Evolutionary conservation across 1,140 invertebrate genomes (phyloP), one percentile per base, ranked within the genome.

Genomic region (Drosophila carrolli): DNA sequence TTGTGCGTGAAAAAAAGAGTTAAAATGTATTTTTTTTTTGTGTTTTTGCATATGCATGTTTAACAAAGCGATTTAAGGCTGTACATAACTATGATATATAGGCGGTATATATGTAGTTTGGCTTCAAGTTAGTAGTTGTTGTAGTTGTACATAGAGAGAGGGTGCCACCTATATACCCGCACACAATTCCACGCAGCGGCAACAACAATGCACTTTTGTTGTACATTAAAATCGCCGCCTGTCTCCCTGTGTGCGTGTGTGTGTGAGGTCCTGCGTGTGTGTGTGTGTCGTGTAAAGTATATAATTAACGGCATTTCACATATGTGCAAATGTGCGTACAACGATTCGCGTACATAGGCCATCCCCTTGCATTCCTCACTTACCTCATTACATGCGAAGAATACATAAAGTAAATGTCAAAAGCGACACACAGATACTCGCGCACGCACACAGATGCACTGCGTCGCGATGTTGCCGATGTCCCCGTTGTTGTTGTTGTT

Each of bases 361-460:
- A 16, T 27, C 62, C 23, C 38, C 57, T 23, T 13, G 51, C 59
- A 41, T 27, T 27, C 44, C 44, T 43, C 66, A 50, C 41, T 65
- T 50, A 53, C 55, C 79, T 88, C 84, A 88, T 88, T 88, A 83
- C 80, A 88, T 57, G 72, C 73, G 73, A 66, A 76, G 71, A 80
- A 86, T 86, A 86, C 83, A 86, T 86, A 88, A 86, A 86, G 83
- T 86, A 86, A 86, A 86, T 86, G 83, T 89, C 83, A 86, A 86
- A 86, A 86, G 83, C 83, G 84, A 81, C 61, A 65, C 68, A 78
- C 58, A 78, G 75, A 79, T 73, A 61, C 66, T 68, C 78, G 50
- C 72, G 43, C 54, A 50, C 43, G 29, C 23, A 50, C 47, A 66
- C 72, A 41, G 27, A 38, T 9, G 48, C 47, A 55, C 74, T 38